Percentiles rank a stretch among this genome's conserved stretches.
Evolutionary conservation across 2,113 vertebrate genomes (phyloP).

Genomic region (Poeciliopsis retropinna): DNA sequence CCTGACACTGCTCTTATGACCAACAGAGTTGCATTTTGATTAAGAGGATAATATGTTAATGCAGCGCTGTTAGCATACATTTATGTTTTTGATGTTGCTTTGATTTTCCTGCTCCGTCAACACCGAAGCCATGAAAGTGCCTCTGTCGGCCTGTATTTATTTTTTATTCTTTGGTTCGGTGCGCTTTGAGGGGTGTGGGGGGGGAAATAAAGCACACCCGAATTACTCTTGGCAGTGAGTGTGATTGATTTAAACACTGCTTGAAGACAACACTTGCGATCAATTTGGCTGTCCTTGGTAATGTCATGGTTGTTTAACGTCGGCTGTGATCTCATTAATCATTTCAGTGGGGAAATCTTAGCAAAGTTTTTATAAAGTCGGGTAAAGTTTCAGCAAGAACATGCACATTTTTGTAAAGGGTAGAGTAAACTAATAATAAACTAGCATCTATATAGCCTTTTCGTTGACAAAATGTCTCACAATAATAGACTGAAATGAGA

Average conservation of each 20-base stretch:
- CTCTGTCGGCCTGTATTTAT: conserved; percentile 36
- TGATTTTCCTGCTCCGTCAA: conserved; percentile 60
- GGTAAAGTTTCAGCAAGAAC: background rate
- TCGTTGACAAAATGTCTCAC: background rate
- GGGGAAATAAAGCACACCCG: conserved; percentile 42
- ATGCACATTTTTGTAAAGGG: background rate
- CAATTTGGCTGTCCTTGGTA: conserved; percentile 57
- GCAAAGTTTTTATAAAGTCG: background rate
- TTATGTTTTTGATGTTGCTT: conserved; percentile 58
- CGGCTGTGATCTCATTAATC: conserved; percentile 32
- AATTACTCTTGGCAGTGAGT: conserved; percentile 63
- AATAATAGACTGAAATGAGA: background rate
- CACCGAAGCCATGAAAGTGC: conserved; percentile 45
- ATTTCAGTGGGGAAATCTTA: conserved; percentile 20
- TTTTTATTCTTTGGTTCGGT: conserved; percentile 42
- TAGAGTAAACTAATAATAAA: background rate
- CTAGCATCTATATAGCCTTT: background rate
- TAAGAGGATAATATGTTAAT: conserved; percentile 80
- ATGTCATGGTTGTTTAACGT: conserved; percentile 66
- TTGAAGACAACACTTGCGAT: conserved; percentile 63
- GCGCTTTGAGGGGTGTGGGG: conserved; percentile 72
- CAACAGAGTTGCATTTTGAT: conserved; percentile 57
- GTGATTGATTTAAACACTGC: conserved; percentile 66
- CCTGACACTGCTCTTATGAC: conserved; percentile 28
- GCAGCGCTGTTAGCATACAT: conserved; percentile 79